These are phyloP conservation scores for Xiphophorus couchianus DNA, from an alignment of 2,113 vertebrate species.

Conservation along the genomic window DNA sequence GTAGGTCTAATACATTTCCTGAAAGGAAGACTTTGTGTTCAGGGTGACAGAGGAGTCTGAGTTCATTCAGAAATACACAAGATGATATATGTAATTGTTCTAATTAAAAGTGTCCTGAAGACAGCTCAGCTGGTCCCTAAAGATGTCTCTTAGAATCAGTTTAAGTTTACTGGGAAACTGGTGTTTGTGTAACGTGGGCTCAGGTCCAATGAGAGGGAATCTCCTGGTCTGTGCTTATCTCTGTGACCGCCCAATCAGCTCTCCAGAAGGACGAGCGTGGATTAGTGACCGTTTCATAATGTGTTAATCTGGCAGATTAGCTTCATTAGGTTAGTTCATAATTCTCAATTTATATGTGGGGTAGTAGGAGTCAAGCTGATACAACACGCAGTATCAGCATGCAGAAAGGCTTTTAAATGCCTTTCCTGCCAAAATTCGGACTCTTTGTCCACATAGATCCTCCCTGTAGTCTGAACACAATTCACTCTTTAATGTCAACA, in stretches of 20 bases:
- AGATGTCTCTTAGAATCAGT: neutral
- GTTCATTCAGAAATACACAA: neutral
- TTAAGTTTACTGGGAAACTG: constrained; percentile 1
- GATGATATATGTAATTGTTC: neutral
- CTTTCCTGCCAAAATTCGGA: neutral
- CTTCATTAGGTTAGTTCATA: constrained; percentile 39
- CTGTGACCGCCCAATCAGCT: constrained; percentile 31
- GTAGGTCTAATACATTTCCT: too few species aligned
- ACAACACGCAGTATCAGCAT: neutral
- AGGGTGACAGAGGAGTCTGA: neutral
- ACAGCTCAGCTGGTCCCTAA: neutral
- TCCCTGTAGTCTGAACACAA: neutral
- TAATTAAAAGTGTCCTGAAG: neutral
- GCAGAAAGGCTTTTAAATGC: neutral
- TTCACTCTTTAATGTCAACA: neutral
- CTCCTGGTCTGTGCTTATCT: constrained; percentile 24
- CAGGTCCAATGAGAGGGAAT: constrained; percentile 15
- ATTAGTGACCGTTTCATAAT: constrained; percentile 60
- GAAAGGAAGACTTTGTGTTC: neutral
- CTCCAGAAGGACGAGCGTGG: constrained; percentile 32
- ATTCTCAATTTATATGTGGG: constrained; percentile 10
- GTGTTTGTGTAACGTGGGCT: neutral
- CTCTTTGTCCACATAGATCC: neutral
- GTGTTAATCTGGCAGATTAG: constrained; percentile 66
- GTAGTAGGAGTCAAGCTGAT: neutral